These are phyloP conservation scores for Leptinotarsa lineolata DNA, from an alignment of 1,140 invertebrate genomes.

Conservation along the genomic window DNA sequence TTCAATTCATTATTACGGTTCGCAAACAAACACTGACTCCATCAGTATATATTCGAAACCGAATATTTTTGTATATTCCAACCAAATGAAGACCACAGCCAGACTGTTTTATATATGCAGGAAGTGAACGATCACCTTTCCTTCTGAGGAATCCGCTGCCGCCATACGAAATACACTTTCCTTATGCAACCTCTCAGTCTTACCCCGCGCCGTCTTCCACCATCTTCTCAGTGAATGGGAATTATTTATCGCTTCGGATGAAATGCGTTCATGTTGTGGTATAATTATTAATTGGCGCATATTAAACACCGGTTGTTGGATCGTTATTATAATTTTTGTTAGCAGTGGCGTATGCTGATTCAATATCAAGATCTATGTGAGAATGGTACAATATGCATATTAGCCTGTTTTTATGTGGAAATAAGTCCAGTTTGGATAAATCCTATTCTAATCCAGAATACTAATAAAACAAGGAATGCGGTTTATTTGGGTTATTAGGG, in stretches of 20 bases:
- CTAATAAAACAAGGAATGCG: no score
- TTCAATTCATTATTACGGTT: no score
- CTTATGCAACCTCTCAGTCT: not conserved
- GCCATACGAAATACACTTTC: not conserved
- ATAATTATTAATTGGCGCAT: conserved; percentile 3
- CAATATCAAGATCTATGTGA: no score
- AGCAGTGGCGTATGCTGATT: not conserved
- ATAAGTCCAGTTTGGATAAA: no score
- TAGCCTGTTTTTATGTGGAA: no score
- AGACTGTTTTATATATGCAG: not conserved
- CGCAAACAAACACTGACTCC: no score
- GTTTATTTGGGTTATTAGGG: no score
- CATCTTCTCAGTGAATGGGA: not conserved
- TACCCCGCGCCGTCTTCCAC: not conserved
- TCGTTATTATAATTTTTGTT: not conserved
- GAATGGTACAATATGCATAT: no score
- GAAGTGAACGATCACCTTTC: not conserved
- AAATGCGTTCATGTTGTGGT: conserved; percentile 5
- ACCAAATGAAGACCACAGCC: no score
- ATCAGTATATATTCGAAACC: no score
- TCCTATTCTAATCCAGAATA: no score
- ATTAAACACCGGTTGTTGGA: not conserved
- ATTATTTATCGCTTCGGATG: conserved; percentile 8
- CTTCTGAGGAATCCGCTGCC: not conserved
- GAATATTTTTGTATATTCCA: no score